A percentile compares a stretch with the other conserved stretches of the same genome.
phyloP scores from a whole-genome alignment of 2,888 invertebrate genomes.

The Dryococelus australis region DNA sequence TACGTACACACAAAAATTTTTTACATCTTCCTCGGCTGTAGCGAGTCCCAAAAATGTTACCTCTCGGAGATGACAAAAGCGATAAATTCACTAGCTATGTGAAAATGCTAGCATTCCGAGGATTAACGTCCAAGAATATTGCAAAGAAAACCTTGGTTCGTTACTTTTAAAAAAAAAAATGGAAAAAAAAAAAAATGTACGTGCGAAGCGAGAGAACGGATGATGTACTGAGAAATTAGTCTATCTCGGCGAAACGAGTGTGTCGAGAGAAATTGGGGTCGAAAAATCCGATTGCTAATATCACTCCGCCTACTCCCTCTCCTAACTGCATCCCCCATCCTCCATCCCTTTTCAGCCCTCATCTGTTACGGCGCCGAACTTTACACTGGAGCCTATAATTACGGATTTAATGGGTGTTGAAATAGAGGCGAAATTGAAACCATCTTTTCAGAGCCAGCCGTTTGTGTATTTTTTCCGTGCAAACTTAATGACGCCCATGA shows the following conservation, averaged over 20 bases:
- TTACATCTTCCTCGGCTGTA: too few relatives aligned
- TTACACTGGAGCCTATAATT: slow-evolving; percentile 29
- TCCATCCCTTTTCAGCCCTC: neutral
- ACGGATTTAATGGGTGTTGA: slow-evolving; percentile 25
- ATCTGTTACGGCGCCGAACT: slow-evolving; percentile 21
- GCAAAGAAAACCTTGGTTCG: neutral
- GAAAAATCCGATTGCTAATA: slow-evolving; percentile 16
- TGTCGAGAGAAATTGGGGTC: neutral
- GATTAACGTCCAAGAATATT: neutral
- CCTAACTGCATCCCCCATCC: neutral
- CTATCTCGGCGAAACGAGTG: neutral
- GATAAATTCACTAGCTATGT: neutral
- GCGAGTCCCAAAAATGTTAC: too few relatives aligned
- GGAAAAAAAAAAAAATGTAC: neutral
- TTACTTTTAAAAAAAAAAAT: neutral
- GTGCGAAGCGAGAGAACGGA: neutral
- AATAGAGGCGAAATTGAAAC: slow-evolving; percentile 21
- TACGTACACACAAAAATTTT: too few relatives aligned
- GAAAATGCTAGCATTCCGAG: neutral
- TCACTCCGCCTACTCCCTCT: neutral
- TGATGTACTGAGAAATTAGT: neutral
- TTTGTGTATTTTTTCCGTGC: slow-evolving; percentile 25
- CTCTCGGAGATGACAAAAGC: neutral
- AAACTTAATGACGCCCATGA: slow-evolving; percentile 24
- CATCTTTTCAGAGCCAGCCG: neutral